Percentiles rank a stretch among this genome's conserved stretches.
These are phyloP conservation scores for Rhamphomyia laevipes DNA, from an alignment of 2,888 invertebrate genomes.

Conservation along the genomic window DNA sequence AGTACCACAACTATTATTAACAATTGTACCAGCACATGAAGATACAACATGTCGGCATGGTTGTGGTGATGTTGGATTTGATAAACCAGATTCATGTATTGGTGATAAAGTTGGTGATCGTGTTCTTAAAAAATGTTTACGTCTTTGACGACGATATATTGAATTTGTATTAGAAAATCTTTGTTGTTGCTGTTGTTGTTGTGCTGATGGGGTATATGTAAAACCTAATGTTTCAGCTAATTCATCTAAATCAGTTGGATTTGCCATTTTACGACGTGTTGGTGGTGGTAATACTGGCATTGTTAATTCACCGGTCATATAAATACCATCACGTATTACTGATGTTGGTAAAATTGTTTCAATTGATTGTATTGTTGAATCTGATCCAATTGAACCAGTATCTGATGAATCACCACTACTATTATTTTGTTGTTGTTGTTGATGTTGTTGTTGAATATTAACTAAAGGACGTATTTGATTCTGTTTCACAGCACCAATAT, in stretches of 20 bases:
- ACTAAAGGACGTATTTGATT: slow-evolving; percentile 37
- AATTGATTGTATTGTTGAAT: slow-evolving; percentile 15
- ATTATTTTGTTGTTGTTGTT: slow-evolving; percentile 4
- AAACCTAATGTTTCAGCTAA: slow-evolving; percentile 45
- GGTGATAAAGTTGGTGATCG: slow-evolving; percentile 51
- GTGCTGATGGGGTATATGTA: slow-evolving; percentile 29
- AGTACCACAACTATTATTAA: background rate
- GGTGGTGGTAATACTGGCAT: slow-evolving; percentile 40
- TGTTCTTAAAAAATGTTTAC: slow-evolving; percentile 39
- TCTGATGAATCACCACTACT: background rate
- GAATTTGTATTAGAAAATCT: slow-evolving; percentile 26
- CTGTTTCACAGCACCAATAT: slow-evolving; percentile 25
- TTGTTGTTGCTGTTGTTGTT: slow-evolving; percentile 12
- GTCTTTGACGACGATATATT: slow-evolving; percentile 33
- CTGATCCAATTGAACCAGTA: background rate
- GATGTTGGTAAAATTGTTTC: slow-evolving; percentile 33
- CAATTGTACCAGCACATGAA: slow-evolving; percentile 20
- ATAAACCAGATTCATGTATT: slow-evolving; percentile 57
- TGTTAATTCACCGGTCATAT: slow-evolving; percentile 19
- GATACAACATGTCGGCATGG: slow-evolving; percentile 34
- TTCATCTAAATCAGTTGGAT: slow-evolving; percentile 41
- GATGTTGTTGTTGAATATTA: slow-evolving; percentile 17
- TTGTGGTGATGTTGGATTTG: slow-evolving; percentile 55
- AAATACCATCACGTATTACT: slow-evolving; percentile 26
- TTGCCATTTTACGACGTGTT: slow-evolving; percentile 39